These are phyloP conservation scores for Nowickia ferox DNA, from an alignment of 2,888 invertebrate species.

Conservation along the genomic window DNA sequence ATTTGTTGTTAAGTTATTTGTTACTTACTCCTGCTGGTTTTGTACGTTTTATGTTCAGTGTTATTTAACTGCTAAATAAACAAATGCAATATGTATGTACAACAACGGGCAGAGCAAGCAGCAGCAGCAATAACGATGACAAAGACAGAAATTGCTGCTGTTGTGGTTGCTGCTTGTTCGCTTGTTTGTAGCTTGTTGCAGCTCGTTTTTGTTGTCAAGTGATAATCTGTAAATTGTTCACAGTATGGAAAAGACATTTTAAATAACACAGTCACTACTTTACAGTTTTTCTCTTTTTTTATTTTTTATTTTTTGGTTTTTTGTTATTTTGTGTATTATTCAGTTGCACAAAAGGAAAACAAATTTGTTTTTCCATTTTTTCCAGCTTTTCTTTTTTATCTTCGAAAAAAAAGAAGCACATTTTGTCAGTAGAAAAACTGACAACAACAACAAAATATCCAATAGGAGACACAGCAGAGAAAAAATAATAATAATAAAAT, in stretches of 20 bases:
- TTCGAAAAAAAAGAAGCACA: not conserved
- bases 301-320: not conserved
- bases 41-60: conserved; percentile 7
- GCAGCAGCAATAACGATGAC: conserved; percentile 14
- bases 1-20: conserved; percentile 36
- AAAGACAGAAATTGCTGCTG: conserved; percentile 31
- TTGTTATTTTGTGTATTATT: conserved; percentile 5
- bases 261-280: conserved; percentile 58
- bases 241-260: conserved; percentile 70
- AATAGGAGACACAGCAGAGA: not conserved
- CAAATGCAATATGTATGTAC: conserved; percentile 14
- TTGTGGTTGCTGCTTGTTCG: not conserved
- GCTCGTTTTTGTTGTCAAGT: conserved; percentile 62
- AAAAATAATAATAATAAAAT: conserved; percentile 3
- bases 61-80: conserved; percentile 36
- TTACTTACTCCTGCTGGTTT: conserved; percentile 13
- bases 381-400: conserved; percentile 10
- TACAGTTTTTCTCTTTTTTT: conserved; percentile 13
- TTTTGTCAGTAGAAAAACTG: conserved; percentile 30
- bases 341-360: conserved; percentile 37
- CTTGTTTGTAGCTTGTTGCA: conserved; percentile 19
- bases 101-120: conserved; percentile 1
- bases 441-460: not conserved
- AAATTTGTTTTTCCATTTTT: conserved; percentile 45
- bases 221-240: conserved; percentile 74